phyloP scores from a whole-genome alignment of 1,140 invertebrate species.

The Monochamus saltuarius region DNA sequence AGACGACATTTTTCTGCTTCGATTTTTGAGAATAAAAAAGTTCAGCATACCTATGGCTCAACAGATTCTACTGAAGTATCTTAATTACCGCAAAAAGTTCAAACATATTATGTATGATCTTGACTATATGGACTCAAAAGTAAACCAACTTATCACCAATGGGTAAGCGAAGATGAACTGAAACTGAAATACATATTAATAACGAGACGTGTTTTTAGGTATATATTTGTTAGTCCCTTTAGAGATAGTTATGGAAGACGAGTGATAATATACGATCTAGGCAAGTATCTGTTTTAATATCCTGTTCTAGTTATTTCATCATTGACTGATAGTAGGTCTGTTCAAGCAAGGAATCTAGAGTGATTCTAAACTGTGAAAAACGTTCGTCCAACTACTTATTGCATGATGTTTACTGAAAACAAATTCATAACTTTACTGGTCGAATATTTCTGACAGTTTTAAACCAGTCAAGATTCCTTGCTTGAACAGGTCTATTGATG shows the following conservation, averaged over 20 bases:
- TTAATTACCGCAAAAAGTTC: constrained; percentile 69
- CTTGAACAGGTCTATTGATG: too few species aligned
- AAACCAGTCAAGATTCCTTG: too few species aligned
- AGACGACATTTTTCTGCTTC: constrained; percentile 73
- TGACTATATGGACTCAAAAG: constrained; percentile 63
- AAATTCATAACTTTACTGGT: too few species aligned
- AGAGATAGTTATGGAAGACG: constrained; percentile 69
- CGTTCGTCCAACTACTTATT: too few species aligned
- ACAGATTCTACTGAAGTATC: constrained; percentile 75
- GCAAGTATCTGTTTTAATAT: constrained; percentile 55
- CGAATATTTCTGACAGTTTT: too few species aligned
- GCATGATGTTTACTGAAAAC: too few species aligned
- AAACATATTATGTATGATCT: constrained; percentile 63
- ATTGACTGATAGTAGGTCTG: too few species aligned
- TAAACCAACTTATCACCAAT: constrained; percentile 63
- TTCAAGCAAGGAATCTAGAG: too few species aligned
- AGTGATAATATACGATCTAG: constrained; percentile 66
- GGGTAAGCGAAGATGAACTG: constrained; percentile 54
- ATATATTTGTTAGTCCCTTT: constrained; percentile 70
- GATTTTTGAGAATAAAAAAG: constrained; percentile 77
- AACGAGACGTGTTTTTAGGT: constrained; percentile 57
- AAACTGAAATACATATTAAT: too few species aligned
- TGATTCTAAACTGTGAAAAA: too few species aligned
- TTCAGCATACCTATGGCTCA: constrained; percentile 78
- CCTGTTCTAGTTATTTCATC: too few species aligned